Evolutionary conservation across 1,140 invertebrate species (phyloP).

Genomic region (Belonocnema kinseyi): DNA sequence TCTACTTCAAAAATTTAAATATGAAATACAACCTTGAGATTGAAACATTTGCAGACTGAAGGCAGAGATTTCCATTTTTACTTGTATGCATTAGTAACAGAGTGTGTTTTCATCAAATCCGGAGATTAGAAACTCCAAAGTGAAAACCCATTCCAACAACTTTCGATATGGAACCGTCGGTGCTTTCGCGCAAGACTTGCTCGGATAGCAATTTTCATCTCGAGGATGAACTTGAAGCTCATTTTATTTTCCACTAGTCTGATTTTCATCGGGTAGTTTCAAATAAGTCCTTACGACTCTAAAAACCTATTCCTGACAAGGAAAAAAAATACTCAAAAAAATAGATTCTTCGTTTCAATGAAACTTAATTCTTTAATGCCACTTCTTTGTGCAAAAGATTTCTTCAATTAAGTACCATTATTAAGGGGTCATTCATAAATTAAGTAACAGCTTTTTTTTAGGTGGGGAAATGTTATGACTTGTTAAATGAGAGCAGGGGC

Average conservation of each 20-base stretch:
- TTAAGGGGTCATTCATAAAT: too few relatives aligned
- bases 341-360: neutral
- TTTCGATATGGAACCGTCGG: conserved; percentile 20
- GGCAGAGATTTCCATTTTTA: conserved; percentile 3
- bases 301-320: neutral
- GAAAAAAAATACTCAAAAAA: neutral
- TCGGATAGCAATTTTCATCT: conserved; percentile 27
- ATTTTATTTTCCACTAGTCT: conserved; percentile 18
- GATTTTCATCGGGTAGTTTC: conserved; percentile 8
- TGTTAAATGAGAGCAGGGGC: too few relatives aligned
- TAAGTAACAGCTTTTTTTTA: too few relatives aligned
- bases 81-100: neutral
- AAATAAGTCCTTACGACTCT: neutral
- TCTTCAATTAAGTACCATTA: too few relatives aligned
- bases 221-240: conserved; percentile 17
- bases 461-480: too few relatives aligned
- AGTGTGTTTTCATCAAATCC: conserved; percentile 7
- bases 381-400: too few relatives aligned
- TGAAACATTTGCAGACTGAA: neutral
- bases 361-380: too few relatives aligned
- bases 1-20: too few relatives aligned
- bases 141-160: conserved; percentile 15
- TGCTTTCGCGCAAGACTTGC: conserved; percentile 25
- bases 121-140: conserved; percentile 5
- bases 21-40: neutral